These are phyloP conservation scores for Aphaenogaster floridana DNA, from an alignment of 1,140 invertebrate species.

Conservation along the genomic window DNA sequence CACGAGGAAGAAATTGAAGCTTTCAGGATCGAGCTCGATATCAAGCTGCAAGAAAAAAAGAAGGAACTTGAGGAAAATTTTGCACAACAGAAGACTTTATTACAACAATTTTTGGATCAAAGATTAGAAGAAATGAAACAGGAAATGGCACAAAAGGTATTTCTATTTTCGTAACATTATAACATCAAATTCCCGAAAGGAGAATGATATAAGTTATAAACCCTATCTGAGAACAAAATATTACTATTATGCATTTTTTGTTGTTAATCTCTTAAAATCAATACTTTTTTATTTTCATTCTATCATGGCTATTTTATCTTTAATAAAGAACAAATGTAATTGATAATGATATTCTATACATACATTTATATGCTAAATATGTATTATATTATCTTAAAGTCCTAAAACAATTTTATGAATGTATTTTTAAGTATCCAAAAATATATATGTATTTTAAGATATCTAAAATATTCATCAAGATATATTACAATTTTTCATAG, in stretches of 20 bases:
- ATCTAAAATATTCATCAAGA: neutral
- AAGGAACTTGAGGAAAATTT: constrained; percentile 85
- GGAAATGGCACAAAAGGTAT: constrained; percentile 82
- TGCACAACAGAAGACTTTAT: constrained; percentile 85
- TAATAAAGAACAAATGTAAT: neutral
- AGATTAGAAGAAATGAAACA: constrained; percentile 84
- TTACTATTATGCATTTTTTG: neutral
- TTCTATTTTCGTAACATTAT: neutral
- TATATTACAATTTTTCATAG: constrained; percentile 38
- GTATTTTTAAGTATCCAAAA: neutral
- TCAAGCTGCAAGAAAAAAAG: constrained; percentile 83
- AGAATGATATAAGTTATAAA: neutral
- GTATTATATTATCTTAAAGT: neutral
- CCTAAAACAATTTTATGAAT: neutral
- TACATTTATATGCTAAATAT: neutral
- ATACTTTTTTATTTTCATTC: neutral
- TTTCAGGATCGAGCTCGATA: constrained; percentile 78
- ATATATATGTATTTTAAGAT: neutral
- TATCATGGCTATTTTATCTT: neutral
- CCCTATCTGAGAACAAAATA: neutral
- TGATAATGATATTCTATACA: neutral
- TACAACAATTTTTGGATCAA: constrained; percentile 84
- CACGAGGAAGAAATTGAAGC: constrained; percentile 75
- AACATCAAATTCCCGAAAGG: neutral
- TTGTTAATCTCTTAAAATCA: neutral